Base-by-base conservation (phyloP, 2,888 invertebrate genomes). In the Amiota mariae region DNA sequence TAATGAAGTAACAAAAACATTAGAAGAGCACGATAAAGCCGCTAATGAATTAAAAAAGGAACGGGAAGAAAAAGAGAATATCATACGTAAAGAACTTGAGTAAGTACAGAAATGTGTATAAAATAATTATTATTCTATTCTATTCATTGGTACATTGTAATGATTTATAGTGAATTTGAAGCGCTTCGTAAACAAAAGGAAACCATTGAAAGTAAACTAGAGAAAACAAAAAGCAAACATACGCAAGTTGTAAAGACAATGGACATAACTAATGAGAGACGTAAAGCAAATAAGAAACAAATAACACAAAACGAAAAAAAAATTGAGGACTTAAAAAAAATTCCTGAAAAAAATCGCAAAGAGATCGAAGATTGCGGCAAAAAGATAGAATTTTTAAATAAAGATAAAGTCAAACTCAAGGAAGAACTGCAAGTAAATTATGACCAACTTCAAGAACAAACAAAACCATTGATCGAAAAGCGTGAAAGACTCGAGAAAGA, bases 281-380 rank as follows among this genome's bases (percentile, higher is more conserved):
- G 94, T 77, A 96, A 96, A 87, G 94, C 94, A 84, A 92, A 94
- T 47, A 94, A 94, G 76, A 92, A 93, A 67, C 91, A 93, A 15
- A 88, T 96, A 1, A 93, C 92, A 73, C 91, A 93, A 84, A 93
- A 94, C 86, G 92, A 91, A 79, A 90, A 90, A n/a, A 93, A 95
- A 87, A 90, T 97, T 1, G 93, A 92, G 63, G 93, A 94, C 66
- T 87, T 94, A 18, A 88, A 91, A 77, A 91, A 91, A 75, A 88
- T 94, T 8, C 97, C 97, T 0, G 94, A 94, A 49, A 94, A 95
- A 86, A 95, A 95, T 88, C 91, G 91, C 74, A 91, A 92, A 76
- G 94, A 95, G 84, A 94, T 96, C 67, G 91, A 91, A 82, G 92
- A 94, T 83, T 92, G 93, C 88, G 91, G 94, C 89, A 89, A 88